phyloP scores from a whole-genome alignment of 2,888 invertebrate genomes.

The Clostera curtula region DNA sequence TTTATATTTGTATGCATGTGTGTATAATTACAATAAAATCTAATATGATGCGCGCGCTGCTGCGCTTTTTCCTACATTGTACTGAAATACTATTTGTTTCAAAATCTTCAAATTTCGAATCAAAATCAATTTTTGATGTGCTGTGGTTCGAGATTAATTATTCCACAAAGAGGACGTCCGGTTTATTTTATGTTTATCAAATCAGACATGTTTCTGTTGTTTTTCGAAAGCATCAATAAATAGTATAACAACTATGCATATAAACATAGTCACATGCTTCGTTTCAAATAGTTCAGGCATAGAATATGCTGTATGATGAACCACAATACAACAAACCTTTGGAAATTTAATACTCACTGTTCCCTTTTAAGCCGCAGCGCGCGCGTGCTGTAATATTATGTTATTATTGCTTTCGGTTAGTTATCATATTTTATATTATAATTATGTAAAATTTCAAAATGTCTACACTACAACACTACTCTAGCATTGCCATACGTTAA shows the following conservation, averaged over 20 bases:
- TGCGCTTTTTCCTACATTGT: slow-evolving; percentile 25
- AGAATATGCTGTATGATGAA: no score
- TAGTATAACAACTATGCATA: no score
- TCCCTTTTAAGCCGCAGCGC: slow-evolving; percentile 46
- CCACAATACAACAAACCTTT: slow-evolving; percentile 5
- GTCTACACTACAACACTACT: slow-evolving; percentile 67
- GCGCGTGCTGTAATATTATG: slow-evolving; percentile 52
- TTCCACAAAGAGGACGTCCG: no score
- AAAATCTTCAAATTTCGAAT: slow-evolving; percentile 5
- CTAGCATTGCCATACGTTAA: slow-evolving; percentile 70
- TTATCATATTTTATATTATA: slow-evolving; percentile 49
- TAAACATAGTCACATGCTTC: no score
- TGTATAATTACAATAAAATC: slow-evolving; percentile 56
- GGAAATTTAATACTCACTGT: slow-evolving; percentile 5
- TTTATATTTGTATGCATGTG: slow-evolving; percentile 64
- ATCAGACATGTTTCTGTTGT: no score
- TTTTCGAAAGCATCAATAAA: no score
- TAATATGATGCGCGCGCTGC: slow-evolving; percentile 60
- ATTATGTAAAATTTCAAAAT: slow-evolving; percentile 72
- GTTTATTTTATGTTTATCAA: no score
- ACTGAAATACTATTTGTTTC: slow-evolving; percentile 12
- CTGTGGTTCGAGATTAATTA: slow-evolving; percentile 8
- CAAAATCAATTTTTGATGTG: slow-evolving; percentile 11
- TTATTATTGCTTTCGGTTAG: slow-evolving; percentile 71
- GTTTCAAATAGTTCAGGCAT: no score